Percentiles rank a stretch among this genome's conserved stretches.
Conservation (phyloP, 2,113 vertebrate genomes). For the Nothocercus nigrocapillus region DNA sequence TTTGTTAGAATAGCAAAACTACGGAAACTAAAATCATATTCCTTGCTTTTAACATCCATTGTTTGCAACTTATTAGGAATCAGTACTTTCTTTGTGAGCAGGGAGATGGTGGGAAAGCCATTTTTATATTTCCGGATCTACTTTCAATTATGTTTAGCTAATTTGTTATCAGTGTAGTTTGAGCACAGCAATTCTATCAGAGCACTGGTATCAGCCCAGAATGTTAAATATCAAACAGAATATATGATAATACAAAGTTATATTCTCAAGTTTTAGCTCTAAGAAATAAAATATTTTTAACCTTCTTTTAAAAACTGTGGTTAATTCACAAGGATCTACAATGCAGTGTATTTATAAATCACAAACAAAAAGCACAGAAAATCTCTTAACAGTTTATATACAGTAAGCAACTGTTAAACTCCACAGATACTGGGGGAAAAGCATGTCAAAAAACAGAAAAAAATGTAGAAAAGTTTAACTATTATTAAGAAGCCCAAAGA, state of each 20-base stretch:
- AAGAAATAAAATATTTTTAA: not conserved
- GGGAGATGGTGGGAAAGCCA: not conserved
- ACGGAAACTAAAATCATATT: not conserved
- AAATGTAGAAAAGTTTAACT: not conserved
- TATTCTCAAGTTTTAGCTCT: not conserved
- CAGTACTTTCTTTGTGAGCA: not conserved
- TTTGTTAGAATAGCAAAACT: not conserved
- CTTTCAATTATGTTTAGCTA: not conserved
- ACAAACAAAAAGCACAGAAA: not conserved
- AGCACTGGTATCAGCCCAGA: not conserved
- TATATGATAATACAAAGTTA: not conserved
- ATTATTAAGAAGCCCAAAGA: not conserved
- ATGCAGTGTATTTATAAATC: not conserved
- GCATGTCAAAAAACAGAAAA: not conserved
- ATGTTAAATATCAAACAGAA: not conserved
- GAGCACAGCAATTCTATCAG: not conserved
- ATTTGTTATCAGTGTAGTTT: accelerated
- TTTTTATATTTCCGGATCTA: not conserved
- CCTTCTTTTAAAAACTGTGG: not conserved
- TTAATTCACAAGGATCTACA: not conserved
- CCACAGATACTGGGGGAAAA: not conserved
- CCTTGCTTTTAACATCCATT: not conserved
- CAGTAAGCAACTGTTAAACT: not conserved
- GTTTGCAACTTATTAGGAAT: not conserved
- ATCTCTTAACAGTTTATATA: not conserved